phyloP scores from a whole-genome alignment of 92 coral and sea anemone species.

The Actinernus sp. region DNA sequence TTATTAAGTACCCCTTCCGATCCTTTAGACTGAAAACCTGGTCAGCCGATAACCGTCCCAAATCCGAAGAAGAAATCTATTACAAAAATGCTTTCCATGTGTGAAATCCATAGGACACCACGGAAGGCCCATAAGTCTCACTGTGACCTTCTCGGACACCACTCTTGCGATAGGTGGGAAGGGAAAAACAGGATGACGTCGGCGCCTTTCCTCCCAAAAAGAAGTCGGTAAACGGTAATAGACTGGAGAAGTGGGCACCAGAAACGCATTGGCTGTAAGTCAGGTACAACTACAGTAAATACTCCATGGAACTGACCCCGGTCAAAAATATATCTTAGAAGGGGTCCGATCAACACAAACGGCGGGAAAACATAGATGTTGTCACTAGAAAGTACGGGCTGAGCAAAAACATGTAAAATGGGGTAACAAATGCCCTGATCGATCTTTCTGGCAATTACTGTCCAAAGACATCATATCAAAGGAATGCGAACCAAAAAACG shows the following conservation, averaged over 20 bases:
- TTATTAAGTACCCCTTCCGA: slow-evolving; percentile 8
- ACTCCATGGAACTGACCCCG: slow-evolving; percentile 11
- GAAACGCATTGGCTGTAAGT: slow-evolving; percentile 4
- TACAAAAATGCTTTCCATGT: slow-evolving; percentile 42
- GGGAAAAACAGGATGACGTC: neutral
- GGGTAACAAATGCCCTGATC: slow-evolving; percentile 8
- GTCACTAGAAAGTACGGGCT: slow-evolving; percentile 24
- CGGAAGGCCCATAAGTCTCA: slow-evolving; percentile 11
- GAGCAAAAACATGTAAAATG: slow-evolving; percentile 58
- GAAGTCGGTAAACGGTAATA: neutral
- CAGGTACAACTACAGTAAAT: slow-evolving; percentile 4
- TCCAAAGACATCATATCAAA: slow-evolving; percentile 61
- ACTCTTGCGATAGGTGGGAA: neutral
- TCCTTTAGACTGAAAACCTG: slow-evolving; percentile 36
- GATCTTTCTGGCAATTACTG: slow-evolving; percentile 42
- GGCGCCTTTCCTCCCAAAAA: neutral
- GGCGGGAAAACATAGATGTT: slow-evolving; percentile 44
- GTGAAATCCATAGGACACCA: no score
- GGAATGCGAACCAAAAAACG: slow-evolving; percentile 44
- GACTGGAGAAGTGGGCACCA: slow-evolving; percentile 34
- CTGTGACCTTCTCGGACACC: neutral
- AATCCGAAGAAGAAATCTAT: slow-evolving; percentile 40
- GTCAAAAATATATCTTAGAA: slow-evolving; percentile 19
- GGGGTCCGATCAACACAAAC: slow-evolving; percentile 13
- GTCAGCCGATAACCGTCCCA: slow-evolving; percentile 16